Evolutionary conservation across 2,113 vertebrate species (phyloP).

Genomic region (Lophochroa leadbeateri): DNA sequence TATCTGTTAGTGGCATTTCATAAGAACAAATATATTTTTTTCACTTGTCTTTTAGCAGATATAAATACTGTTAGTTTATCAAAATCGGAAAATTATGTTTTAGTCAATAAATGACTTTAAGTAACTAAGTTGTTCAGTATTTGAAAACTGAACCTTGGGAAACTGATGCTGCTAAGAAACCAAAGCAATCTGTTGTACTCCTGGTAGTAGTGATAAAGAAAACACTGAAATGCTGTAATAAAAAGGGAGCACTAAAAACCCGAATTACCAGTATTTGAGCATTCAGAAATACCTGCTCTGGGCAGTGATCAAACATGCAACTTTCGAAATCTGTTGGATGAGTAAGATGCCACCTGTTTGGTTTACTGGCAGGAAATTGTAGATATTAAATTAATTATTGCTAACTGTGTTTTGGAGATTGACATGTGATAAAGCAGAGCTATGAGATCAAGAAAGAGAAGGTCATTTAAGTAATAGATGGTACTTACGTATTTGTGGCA

Average conservation of each 20-base stretch:
- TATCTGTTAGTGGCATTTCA: neutral
- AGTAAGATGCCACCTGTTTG: neutral
- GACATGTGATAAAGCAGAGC: neutral
- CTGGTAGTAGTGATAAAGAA: neutral
- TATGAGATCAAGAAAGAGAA: neutral
- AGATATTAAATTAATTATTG: neutral
- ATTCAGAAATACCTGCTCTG: neutral
- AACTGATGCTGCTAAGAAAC: neutral
- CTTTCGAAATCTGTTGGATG: neutral
- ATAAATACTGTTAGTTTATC: neutral
- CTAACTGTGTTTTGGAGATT: neutral
- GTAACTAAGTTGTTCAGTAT: neutral
- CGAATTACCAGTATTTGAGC: neutral
- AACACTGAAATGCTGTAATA: neutral
- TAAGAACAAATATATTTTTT: neutral
- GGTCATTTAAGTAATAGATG: neutral
- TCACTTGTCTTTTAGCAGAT: neutral
- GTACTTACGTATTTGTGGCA: neutral
- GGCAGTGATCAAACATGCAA: neutral
- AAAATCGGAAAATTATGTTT: neutral
- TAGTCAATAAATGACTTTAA: neutral
- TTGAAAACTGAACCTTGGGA: neutral
- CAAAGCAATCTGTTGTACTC: accelerated
- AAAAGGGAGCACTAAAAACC: neutral
- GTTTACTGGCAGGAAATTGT: neutral